Evolutionary conservation across 2,113 vertebrate genomes (phyloP).

Genomic region (Myotis brandtii): DNA sequence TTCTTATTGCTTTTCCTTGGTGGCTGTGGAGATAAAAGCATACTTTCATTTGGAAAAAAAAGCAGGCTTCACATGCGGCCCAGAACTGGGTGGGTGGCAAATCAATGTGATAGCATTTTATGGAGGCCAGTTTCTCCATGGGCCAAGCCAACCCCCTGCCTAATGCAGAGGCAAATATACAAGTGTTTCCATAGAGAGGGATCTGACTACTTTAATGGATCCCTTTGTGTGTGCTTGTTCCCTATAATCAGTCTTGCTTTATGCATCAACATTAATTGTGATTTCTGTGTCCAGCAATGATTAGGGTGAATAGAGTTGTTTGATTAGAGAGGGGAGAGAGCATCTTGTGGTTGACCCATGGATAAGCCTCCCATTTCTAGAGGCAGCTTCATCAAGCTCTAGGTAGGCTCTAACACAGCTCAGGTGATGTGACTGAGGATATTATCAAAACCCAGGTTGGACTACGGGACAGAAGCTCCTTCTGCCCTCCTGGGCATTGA

Average conservation of each 20-base stretch:
- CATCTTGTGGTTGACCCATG: background rate
- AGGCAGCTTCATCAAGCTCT: background rate
- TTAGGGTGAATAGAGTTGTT: background rate
- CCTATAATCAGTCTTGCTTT: background rate
- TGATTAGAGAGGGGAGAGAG: background rate
- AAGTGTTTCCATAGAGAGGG: background rate
- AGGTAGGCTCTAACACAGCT: background rate
- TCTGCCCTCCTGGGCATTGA: background rate
- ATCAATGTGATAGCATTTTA: background rate
- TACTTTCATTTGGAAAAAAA: constrained; percentile 12
- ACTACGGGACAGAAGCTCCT: background rate
- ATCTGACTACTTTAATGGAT: background rate
- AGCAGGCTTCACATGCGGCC: background rate
- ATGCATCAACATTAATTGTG: background rate
- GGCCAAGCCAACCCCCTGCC: background rate
- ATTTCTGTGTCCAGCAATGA: background rate
- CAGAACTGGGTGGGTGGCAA: background rate
- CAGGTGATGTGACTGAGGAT: background rate
- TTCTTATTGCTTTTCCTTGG: constrained; percentile 64
- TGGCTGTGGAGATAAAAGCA: constrained; percentile 36
- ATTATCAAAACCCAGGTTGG: background rate
- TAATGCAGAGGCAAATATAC: background rate
- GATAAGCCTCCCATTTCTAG: background rate
- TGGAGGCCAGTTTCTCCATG: background rate
- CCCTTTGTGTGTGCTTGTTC: background rate